Evolutionary conservation across 2,888 invertebrate genomes (phyloP).

Genomic region (Graphium colonna): DNA sequence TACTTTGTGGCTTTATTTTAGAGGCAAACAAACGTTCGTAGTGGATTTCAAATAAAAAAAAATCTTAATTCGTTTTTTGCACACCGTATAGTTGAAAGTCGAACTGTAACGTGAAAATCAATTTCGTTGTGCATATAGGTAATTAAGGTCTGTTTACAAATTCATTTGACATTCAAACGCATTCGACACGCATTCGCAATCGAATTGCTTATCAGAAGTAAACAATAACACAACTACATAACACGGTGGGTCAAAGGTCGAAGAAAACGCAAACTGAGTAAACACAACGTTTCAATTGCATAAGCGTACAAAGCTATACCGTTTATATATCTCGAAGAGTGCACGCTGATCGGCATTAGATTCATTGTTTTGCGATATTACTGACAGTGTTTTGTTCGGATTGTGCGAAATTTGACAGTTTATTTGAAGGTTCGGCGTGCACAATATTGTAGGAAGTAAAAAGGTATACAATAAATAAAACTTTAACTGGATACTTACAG

Average conservation of each 20-base stretch:
- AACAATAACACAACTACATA: slow-evolving; percentile 11
- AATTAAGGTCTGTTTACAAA: slow-evolving; percentile 4
- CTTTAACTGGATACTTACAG: no score
- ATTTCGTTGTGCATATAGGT: not conserved
- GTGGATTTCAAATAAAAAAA: no score
- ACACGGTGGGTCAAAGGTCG: slow-evolving; percentile 14
- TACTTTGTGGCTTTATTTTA: no score
- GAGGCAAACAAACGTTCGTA: no score
- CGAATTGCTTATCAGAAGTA: slow-evolving; percentile 1
- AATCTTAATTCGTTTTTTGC: no score
- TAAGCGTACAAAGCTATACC: not conserved
- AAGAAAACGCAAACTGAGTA: not conserved
- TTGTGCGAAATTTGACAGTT: no score
- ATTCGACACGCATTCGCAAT: slow-evolving; percentile 2
- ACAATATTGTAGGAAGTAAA: no score
- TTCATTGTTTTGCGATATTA: not conserved
- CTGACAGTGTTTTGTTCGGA: not conserved
- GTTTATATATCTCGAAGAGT: no score
- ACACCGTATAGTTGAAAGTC: not conserved
- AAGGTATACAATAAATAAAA: no score
- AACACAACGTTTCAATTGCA: not conserved
- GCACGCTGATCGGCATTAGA: not conserved
- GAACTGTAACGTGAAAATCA: not conserved
- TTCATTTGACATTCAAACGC: slow-evolving; percentile 3
- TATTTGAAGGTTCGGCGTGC: no score